Evolutionary conservation across 1,140 invertebrate genomes (phyloP).

Genomic region (Sycophaga agraensis): DNA sequence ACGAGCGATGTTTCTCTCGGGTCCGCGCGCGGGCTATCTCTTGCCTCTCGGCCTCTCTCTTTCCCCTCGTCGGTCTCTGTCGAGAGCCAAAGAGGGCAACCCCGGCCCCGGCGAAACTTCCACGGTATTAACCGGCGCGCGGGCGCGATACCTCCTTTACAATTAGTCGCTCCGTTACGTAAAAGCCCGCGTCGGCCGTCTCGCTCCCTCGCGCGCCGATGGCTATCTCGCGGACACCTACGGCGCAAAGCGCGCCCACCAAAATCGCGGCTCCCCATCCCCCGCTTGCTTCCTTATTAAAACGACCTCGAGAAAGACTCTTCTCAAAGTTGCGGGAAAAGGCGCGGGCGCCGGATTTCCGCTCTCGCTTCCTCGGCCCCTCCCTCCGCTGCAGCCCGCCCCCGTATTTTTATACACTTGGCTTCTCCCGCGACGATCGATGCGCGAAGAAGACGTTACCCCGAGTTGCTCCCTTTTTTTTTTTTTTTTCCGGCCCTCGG

Average conservation of each 20-base stretch:
- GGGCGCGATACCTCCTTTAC: constrained; percentile 50
- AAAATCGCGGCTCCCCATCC: constrained; percentile 37
- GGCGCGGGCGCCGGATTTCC: background rate
- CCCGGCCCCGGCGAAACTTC: constrained; percentile 35
- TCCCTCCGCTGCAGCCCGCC: no score
- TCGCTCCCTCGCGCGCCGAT: no score
- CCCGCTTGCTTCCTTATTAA: constrained; percentile 33
- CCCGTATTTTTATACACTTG: background rate
- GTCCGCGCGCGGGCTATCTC: constrained; percentile 9
- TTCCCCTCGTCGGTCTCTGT: background rate
- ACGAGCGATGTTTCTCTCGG: constrained; percentile 18
- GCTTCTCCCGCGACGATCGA: constrained; percentile 4
- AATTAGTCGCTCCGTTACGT: constrained; percentile 58
- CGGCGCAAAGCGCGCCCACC: constrained; percentile 39
- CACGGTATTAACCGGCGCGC: constrained; percentile 53
- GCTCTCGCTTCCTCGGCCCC: background rate
- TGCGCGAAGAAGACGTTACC: constrained; percentile 8
- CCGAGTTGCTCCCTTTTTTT: no score
- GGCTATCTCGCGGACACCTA: no score
- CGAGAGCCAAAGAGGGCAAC: constrained; percentile 4
- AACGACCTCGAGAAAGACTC: constrained; percentile 27
- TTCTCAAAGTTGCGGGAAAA: no score
- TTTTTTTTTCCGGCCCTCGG: background rate
- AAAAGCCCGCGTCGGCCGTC: constrained; percentile 43
- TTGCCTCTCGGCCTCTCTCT: background rate